Evolutionary conservation across 2,888 invertebrate genomes (phyloP), one percentile per base, ranked within the genome.

Genomic region (Amblyteles armatorius): DNA sequence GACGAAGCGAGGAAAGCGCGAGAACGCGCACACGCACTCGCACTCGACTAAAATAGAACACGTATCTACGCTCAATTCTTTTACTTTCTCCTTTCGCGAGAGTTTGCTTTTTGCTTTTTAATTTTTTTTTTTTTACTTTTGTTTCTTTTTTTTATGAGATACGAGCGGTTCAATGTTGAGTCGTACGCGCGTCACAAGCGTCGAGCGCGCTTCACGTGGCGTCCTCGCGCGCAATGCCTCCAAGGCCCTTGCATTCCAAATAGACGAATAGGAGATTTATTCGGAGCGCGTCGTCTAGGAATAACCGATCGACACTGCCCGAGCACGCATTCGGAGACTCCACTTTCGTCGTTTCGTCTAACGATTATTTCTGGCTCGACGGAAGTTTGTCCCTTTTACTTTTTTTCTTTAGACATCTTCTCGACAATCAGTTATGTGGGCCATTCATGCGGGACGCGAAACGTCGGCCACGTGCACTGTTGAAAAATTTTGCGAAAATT

Each of bases 231-330:
- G 40, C 71, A 33, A 72, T 77, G 69, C 16, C 65, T 65, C 73
- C 22, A 22, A 71, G 72, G 76, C 79, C 82, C 82, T 85, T 85
- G 82, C 79, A 85, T 82, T 80, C 86, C 83, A 88, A 90, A 90
- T 88, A 79, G 88, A 87, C 89, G 79, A 87, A 83, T 82, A 63
- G 48, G 83, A 71, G 87, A 88, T 90, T 87, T 89, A 88, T 90
- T 90, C 91, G 88, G 81, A 78, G 87, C 90, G 87, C 89, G 87
- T 68, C 81, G 82, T 83, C 87, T 88, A 80, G 86, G 87, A 89
- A 90, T 90, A 90, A 88, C 88, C 87, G 88, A 81, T 82, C 85
- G 84, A 77, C 84, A 79, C 68, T 26, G 50, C 48, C 44, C 52
- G 26, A 44, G n/a, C 50, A 36, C 73, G 33, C 19, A 44, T 60